Evolutionary conservation across 2,888 invertebrate species (phyloP).

Genomic region (Andrena camellia): DNA sequence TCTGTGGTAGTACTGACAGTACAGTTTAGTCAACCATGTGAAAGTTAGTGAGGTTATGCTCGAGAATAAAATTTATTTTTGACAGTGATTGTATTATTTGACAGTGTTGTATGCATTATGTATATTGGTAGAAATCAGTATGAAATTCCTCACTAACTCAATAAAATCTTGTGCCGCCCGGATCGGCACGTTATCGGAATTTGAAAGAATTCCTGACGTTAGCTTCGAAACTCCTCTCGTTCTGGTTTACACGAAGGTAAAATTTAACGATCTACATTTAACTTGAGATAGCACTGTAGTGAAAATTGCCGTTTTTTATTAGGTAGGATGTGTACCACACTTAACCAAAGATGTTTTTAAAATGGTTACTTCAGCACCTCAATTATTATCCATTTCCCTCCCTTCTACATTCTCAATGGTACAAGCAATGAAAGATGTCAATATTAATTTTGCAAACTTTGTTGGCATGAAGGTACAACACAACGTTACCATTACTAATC

Average conservation of each 20-base stretch:
- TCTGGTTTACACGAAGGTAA: conserved; percentile 91
- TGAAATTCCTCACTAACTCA: conserved; percentile 90
- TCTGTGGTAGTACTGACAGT: too few species aligned
- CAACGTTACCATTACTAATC: neutral
- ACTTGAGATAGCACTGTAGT: neutral
- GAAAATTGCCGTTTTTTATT: conserved; percentile 67
- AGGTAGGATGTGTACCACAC: conserved; percentile 94
- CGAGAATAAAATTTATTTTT: neutral
- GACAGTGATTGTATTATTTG: neutral
- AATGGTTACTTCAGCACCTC: conserved; percentile 87
- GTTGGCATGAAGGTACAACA: conserved; percentile 86
- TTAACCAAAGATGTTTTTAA: conserved; percentile 92
- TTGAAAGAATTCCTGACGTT: conserved; percentile 87
- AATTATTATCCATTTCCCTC: conserved; percentile 90
- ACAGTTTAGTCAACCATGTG: neutral
- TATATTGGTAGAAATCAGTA: conserved; percentile 79
- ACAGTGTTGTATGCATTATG: neutral
- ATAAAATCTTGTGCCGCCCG: conserved; percentile 88
- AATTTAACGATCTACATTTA: neutral
- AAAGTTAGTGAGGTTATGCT: conserved; percentile 7
- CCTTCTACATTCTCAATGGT: conserved; percentile 89
- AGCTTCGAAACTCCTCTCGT: conserved; percentile 91
- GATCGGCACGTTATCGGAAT: conserved; percentile 88
- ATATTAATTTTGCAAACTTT: conserved; percentile 88
- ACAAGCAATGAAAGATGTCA: conserved; percentile 88